phyloP scores from a whole-genome alignment of 1,140 invertebrate genomes.

The Trachymyrmex septentrionalis region DNA sequence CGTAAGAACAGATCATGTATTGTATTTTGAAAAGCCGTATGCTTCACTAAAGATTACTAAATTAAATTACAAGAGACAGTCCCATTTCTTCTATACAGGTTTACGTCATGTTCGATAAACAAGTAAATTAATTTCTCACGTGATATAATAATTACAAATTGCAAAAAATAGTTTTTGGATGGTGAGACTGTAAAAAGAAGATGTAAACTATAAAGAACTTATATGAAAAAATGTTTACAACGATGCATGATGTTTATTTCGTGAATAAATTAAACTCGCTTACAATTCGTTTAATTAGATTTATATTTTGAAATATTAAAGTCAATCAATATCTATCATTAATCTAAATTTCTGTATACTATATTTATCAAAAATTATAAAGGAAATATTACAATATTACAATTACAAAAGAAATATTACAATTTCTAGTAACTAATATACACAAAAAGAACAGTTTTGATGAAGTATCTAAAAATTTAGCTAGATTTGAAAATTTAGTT shows the following conservation, averaged over 20 bases:
- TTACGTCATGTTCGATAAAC: neutral
- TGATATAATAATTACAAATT: neutral
- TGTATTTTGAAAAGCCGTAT: slow-evolving; percentile 15
- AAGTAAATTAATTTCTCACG: neutral
- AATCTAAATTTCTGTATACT: neutral
- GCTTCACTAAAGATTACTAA: neutral
- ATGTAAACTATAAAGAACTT: neutral
- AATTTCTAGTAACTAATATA: neutral
- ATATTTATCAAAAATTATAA: neutral
- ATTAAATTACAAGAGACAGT: slow-evolving; percentile 9
- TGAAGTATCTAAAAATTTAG: no score
- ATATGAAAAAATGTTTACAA: neutral
- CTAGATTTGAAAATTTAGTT: no score
- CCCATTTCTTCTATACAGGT: neutral
- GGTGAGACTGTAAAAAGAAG: neutral
- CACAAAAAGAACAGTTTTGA: no score
- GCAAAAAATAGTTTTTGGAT: neutral
- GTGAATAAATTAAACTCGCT: neutral
- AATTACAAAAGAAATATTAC: no score
- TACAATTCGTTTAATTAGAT: neutral
- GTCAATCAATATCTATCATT: neutral
- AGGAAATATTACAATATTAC: neutral
- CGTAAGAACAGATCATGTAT: slow-evolving; percentile 21
- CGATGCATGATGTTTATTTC: neutral
- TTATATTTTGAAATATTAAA: neutral